Conservation (phyloP, 2,113 vertebrate species). For the Tonatia bakeri region DNA sequence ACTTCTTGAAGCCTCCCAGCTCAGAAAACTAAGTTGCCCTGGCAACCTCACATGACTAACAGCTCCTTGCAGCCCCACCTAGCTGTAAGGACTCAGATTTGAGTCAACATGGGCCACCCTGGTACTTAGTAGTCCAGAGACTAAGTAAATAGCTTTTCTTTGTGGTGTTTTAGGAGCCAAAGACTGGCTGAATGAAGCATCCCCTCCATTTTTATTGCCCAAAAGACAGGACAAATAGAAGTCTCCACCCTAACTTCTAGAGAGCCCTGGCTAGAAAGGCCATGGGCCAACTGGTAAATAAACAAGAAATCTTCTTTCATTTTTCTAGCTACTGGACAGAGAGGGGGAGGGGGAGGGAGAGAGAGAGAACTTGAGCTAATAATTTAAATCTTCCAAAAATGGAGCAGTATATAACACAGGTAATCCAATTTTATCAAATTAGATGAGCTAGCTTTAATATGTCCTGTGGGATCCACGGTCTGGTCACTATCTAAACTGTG, state of each 20-base stretch:
- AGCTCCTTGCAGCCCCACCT: conserved; percentile 75
- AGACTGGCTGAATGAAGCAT: conserved; percentile 59
- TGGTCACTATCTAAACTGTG: background rate
- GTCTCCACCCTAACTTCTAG: conserved; percentile 59
- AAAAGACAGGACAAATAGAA: conserved; percentile 76
- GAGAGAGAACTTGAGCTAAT: conserved; percentile 60
- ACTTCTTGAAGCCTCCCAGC: conserved; percentile 54
- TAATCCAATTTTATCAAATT: conserved; percentile 44
- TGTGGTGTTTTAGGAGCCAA: conserved; percentile 72
- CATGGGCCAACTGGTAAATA: conserved; percentile 71
- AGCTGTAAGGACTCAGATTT: conserved; percentile 72
- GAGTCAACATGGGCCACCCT: conserved; percentile 75
- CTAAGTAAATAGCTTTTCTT: conserved; percentile 75
- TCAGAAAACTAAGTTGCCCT: conserved; percentile 69
- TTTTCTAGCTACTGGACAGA: conserved; percentile 69
- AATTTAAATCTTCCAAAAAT: conserved; percentile 63
- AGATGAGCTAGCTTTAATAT: conserved; percentile 23
- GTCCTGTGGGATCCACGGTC: background rate
- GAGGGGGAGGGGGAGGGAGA: background rate
- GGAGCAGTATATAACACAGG: conserved; percentile 1
- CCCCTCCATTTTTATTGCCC: conserved; percentile 67
- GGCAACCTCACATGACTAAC: conserved; percentile 72
- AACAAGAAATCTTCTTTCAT: conserved; percentile 63
- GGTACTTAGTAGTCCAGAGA: conserved; percentile 64
- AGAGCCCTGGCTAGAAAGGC: conserved; percentile 68